Percentiles rank a stretch among this genome's conserved stretches.
phyloP scores from a whole-genome alignment of 2,888 invertebrate species.

The Dioctria linearis region DNA sequence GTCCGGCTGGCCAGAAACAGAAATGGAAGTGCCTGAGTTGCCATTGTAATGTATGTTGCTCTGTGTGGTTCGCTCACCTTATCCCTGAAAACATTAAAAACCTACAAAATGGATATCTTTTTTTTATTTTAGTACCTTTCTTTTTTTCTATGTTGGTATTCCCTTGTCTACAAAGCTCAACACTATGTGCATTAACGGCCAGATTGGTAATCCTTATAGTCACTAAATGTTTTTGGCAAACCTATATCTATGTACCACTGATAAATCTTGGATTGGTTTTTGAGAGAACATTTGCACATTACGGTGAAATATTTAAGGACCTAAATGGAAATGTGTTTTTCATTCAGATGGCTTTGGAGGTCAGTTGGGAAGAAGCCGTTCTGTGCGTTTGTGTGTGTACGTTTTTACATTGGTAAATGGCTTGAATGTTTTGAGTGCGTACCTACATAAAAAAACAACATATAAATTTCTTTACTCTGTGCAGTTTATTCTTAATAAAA shows the following conservation, averaged over 20 bases:
- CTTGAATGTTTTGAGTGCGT: too few species aligned
- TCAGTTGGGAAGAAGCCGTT: too few species aligned
- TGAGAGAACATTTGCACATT: not conserved
- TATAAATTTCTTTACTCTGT: too few species aligned
- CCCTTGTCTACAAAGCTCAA: constrained; percentile 2
- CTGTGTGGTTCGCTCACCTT: not conserved
- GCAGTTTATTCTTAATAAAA: too few species aligned
- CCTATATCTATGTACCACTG: too few species aligned
- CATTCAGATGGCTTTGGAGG: too few species aligned
- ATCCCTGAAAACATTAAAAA: constrained; percentile 28
- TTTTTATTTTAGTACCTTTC: not conserved
- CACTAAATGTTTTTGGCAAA: too few species aligned
- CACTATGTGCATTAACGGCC: constrained; percentile 10
- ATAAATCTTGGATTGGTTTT: not conserved
- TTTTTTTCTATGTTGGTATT: not conserved
- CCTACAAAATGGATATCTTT: constrained; percentile 30
- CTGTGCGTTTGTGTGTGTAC: too few species aligned
- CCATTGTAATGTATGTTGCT: not conserved
- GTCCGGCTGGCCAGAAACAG: not conserved
- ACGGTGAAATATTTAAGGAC: not conserved
- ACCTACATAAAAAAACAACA: too few species aligned
- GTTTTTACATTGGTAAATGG: too few species aligned
- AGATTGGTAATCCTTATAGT: too few species aligned
- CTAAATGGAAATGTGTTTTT: not conserved
- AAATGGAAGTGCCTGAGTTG: not conserved